A percentile compares a stretch with the other conserved stretches of the same genome.
Evolutionary conservation across 2,888 invertebrate genomes (phyloP).

Genomic region (Tipula confusa): DNA sequence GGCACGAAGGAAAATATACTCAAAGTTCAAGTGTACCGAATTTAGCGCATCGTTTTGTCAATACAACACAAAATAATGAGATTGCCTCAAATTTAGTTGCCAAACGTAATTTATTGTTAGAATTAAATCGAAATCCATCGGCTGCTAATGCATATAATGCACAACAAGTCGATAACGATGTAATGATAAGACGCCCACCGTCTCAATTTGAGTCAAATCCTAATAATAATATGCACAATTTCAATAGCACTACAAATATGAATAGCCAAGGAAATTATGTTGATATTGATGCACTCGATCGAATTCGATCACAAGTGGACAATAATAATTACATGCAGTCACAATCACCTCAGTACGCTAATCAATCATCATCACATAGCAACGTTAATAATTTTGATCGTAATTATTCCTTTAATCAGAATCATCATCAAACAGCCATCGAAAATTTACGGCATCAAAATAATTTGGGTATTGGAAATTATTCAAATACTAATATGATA

Average conservation of each 20-base stretch:
- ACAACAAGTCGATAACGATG: slow-evolving; percentile 29
- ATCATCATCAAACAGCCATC: slow-evolving; percentile 42
- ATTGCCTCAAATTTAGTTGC: not conserved
- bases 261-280: slow-evolving; percentile 50
- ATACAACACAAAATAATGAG: slow-evolving; percentile 31
- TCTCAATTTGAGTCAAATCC: slow-evolving; percentile 37
- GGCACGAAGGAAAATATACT: slow-evolving; percentile 78
- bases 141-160: not conserved
- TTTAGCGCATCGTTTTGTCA: slow-evolving; percentile 41
- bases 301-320: slow-evolving; percentile 50
- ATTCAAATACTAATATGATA: slow-evolving; percentile 32
- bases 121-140: slow-evolving; percentile 28
- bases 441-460: slow-evolving; percentile 30
- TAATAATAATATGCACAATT: not conserved
- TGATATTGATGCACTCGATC: slow-evolving; percentile 57
- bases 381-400: slow-evolving; percentile 47
- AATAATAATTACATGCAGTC: slow-evolving; percentile 40
- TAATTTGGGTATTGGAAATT: slow-evolving; percentile 32
- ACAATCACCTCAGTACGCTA: slow-evolving; percentile 40
- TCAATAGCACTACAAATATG: slow-evolving; percentile 33
- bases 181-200: slow-evolving; percentile 37
- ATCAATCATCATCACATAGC: slow-evolving; percentile 33
- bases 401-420: slow-evolving; percentile 46
- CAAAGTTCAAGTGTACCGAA: slow-evolving; percentile 50
- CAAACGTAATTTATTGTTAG: slow-evolving; percentile 13